Evolutionary conservation across 2,113 vertebrate species (phyloP), one percentile per base, ranked within the genome.

Genomic region (Gnathonemus echidnorhynchus): DNA sequence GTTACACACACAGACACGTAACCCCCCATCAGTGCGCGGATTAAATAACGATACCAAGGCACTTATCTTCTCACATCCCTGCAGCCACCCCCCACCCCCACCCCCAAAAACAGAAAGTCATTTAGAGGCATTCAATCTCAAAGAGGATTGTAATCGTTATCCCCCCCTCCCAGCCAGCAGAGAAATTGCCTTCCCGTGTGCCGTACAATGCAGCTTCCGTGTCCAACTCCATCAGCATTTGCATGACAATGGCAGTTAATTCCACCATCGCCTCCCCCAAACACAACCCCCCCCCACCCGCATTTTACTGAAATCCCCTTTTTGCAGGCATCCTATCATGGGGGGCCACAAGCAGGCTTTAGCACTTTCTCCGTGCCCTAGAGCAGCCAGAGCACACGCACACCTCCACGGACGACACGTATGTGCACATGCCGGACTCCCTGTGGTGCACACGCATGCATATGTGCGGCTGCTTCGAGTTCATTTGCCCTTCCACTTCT

Each of bases 211-310:
- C 94, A 83, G 91, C 93, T 93, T 93, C 95, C 91, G 93, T 95
- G 94, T 95, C 93, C 93, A 94, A 95, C 92, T 93, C 95, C 91
- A 94, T 93, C 96, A 94, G 95, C 95, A 96, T 96, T 96, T 96
- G 94, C 96, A 96, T 96, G 94, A 96, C 96, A 96, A 96, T 96
- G 90, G 93, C 92, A 96, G 94, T 95, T 96, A 96, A 96, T 96
- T 96, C 95, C 94, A 94, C 95, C 94, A 94, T 94, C 94, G 92
- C 93, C 88, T 90, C 93, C 92, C 91, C 56, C 90, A 77, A 83
- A 84, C 86, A 86, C 91, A 58, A 50, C 13, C 48, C 50, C 15
- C 83, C 91, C 93, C 85, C 87, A 80, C 88, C 83, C 66, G 91
- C 93, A 93, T 94, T 95, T 94, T 94, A 35, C 31, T 39, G 31